Evolutionary conservation across 2,113 vertebrate species (phyloP).

Genomic region (Marmota flaviventris): DNA sequence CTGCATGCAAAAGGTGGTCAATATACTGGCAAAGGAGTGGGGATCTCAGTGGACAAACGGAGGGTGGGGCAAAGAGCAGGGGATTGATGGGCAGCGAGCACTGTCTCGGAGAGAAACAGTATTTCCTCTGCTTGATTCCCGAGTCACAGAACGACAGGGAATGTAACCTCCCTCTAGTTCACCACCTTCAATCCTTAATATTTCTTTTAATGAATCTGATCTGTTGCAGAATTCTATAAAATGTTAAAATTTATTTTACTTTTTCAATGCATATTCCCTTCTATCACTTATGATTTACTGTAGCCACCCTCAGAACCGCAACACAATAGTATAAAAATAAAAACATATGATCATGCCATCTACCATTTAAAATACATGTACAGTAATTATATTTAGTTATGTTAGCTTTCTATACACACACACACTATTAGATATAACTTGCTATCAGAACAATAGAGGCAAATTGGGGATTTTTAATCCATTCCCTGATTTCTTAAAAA

Average conservation of each 20-base stretch:
- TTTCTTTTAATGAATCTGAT: neutral
- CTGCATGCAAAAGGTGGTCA: no score
- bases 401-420: neutral
- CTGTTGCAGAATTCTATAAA: neutral
- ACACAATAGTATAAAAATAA: neutral
- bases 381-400: neutral
- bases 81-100: no score
- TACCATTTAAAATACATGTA: neutral
- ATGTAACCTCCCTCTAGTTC: no score
- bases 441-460: neutral
- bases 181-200: no score
- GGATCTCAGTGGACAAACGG: no score
- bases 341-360: neutral
- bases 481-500: conserved; percentile 69
- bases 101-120: no score
- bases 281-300: neutral
- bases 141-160: no score
- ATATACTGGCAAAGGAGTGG: no score
- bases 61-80: no score
- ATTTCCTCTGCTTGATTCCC: no score
- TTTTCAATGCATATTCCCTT: neutral
- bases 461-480: conserved; percentile 73
- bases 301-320: neutral
- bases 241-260: neutral
- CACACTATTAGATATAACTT: neutral